Conservation (phyloP, 2,888 invertebrate species). For the Synergus umbraculus region DNA sequence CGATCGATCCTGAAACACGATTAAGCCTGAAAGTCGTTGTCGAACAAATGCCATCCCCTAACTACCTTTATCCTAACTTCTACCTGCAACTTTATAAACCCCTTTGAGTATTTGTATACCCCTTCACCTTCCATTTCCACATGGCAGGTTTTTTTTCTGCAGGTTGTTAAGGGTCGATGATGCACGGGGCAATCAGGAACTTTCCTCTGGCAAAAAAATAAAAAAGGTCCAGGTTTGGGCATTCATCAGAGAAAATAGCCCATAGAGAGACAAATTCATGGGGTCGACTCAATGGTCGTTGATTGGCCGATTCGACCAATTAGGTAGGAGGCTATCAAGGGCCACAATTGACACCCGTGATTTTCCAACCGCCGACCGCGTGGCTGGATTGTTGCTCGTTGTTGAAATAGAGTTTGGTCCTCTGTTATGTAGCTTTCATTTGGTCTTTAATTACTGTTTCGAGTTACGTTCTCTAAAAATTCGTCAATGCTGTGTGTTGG, state of each 20-base stretch:
- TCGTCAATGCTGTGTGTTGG: background rate
- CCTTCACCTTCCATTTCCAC: background rate
- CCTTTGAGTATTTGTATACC: background rate
- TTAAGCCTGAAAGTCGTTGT: slow-evolving; percentile 21
- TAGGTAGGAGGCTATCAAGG: slow-evolving; percentile 39
- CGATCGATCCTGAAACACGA: slow-evolving; percentile 1
- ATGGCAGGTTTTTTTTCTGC: background rate
- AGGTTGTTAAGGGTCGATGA: background rate
- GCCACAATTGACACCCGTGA: slow-evolving; percentile 49
- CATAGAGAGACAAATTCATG: slow-evolving; percentile 8
- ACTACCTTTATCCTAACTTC: background rate
- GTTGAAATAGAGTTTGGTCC: slow-evolving; percentile 21
- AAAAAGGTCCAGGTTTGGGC: background rate
- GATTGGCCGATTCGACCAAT: slow-evolving; percentile 49
- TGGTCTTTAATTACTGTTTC: slow-evolving; percentile 3
- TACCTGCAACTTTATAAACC: background rate
- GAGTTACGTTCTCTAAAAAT: background rate
- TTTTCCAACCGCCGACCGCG: slow-evolving; percentile 41
- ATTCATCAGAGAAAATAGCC: slow-evolving; percentile 2
- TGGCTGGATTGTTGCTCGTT: slow-evolving; percentile 31
- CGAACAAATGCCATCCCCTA: background rate
- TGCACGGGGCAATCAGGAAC: background rate
- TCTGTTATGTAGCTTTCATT: slow-evolving; percentile 5
- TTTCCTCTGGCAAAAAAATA: background rate
- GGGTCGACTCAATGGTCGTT: slow-evolving; percentile 46